Base-by-base conservation (phyloP, 92 coral and sea anemone species). In the Heliopora coerulea region DNA sequence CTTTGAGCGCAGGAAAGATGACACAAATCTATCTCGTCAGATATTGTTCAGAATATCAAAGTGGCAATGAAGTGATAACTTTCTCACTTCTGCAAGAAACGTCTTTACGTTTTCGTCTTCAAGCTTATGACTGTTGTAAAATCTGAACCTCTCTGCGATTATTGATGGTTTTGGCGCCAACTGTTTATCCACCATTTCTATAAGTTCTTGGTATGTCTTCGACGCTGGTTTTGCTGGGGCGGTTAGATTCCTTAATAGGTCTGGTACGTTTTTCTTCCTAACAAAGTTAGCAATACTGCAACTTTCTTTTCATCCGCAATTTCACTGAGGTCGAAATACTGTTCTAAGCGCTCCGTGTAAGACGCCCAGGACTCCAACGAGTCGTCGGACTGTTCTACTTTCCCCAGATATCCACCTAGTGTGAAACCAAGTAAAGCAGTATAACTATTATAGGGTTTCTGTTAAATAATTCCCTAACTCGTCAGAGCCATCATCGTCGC, bases 81-180 rank as follows among this genome's bases (percentile, higher is more conserved):
- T 68, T 20, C 63, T 68, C 26, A 68, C 26, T 24, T 79, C 67
- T 18, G 83, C 78, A 9, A 72, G 41, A 60, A 78, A 56, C 21
- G 70, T 65, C 32, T 32, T 25, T 18, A 66, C 57, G 8, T 23
- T 15, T 52, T 80, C 72, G 27, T 72, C 23, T 72, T 74, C 70
- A 3, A 7, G 33, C 10, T 56, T 25, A 27, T 54, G 49, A 11
- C 79, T 79, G 9, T 56, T 35, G 46, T 72, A 56, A 70, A 80
- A 80, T 21, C 64, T 26, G 27, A 57, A 72, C 31, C 68, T 32
- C 66, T 68, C 79, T 13, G 79, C 79, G 29, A 79, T 79, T 15
- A 79, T 59, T 0, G 39, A 59, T 15, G 79, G 84, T 26, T 70
- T 80, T 21, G 84, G 84, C 19, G 63, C 35, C 37, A 72, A 68